Percentiles rank a stretch among this genome's conserved stretches.
These are phyloP conservation scores for Electrophaes corylata DNA, from an alignment of 2,888 invertebrate species.

Conservation along the genomic window DNA sequence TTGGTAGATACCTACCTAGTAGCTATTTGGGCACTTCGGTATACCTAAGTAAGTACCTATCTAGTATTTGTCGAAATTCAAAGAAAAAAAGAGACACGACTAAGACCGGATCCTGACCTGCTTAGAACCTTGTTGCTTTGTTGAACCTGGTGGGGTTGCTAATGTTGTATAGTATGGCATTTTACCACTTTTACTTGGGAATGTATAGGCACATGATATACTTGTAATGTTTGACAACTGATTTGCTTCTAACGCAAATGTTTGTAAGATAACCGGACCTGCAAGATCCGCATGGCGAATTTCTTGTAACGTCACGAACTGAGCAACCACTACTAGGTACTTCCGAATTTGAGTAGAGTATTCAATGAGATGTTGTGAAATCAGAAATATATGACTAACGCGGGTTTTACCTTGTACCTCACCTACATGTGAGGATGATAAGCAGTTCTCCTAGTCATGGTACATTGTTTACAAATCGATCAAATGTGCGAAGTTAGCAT, in stretches of 20 bases:
- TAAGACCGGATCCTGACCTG: no score
- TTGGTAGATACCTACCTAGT: no score
- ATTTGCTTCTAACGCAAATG: background rate
- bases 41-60: no score
- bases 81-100: no score
- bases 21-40: no score
- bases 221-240: no score
- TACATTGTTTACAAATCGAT: conserved; percentile 3
- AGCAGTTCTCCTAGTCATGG: background rate
- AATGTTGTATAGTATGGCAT: no score
- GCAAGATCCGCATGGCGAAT: conserved; percentile 16
- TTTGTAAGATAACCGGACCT: background rate
- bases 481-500: background rate
- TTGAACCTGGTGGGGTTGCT: no score
- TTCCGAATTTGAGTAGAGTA: background rate
- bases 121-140: no score
- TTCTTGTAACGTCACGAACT: conserved; percentile 10
- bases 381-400: conserved; percentile 18
- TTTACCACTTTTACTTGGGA: no score
- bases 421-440: conserved; percentile 13
- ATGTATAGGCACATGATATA: no score
- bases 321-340: conserved; percentile 1
- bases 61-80: no score
- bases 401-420: conserved; percentile 12
- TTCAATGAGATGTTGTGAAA: conserved; percentile 12